Conservation (phyloP, 23 tunicate genomes). For the Trididemnum miniatum region DNA sequence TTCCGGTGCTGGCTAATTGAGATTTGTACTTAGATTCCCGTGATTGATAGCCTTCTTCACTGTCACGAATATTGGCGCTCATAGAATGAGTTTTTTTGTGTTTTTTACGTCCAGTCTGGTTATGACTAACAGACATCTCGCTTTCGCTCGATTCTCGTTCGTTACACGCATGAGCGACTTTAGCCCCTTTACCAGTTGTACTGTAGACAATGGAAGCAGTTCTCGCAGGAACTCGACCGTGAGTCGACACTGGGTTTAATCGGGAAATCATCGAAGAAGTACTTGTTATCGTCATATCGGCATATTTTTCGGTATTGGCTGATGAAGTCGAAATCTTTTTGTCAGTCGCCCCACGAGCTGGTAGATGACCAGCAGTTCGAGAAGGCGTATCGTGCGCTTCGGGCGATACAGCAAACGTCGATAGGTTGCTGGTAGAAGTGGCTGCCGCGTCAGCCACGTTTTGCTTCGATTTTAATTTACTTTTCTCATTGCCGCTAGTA, state of each 20-base stretch:
- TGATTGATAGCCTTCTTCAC: background rate
- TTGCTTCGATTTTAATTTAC: constrained; percentile 22
- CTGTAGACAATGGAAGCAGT: background rate
- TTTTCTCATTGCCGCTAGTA: background rate
- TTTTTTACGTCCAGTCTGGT: constrained; percentile 6
- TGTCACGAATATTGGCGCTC: background rate
- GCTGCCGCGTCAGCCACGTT: background rate
- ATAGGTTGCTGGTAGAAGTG: background rate
- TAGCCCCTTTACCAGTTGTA: constrained; percentile 34
- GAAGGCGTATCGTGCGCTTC: background rate
- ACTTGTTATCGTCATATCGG: background rate
- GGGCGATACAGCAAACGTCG: background rate
- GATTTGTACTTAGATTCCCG: background rate
- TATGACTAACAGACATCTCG: background rate
- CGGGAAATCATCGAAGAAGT: background rate
- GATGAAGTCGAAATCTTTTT: background rate
- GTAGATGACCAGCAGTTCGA: background rate
- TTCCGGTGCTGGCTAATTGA: background rate
- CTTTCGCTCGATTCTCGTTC: background rate
- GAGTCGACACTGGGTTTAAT: background rate
- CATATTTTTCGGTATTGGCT: background rate
- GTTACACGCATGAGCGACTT: constrained; percentile 26
- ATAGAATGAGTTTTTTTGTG: constrained; percentile 9
- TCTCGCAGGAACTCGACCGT: constrained; percentile 13
- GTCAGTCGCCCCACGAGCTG: background rate